Conservation (phyloP, 1,140 invertebrate genomes). For the Physella acuta region DNA sequence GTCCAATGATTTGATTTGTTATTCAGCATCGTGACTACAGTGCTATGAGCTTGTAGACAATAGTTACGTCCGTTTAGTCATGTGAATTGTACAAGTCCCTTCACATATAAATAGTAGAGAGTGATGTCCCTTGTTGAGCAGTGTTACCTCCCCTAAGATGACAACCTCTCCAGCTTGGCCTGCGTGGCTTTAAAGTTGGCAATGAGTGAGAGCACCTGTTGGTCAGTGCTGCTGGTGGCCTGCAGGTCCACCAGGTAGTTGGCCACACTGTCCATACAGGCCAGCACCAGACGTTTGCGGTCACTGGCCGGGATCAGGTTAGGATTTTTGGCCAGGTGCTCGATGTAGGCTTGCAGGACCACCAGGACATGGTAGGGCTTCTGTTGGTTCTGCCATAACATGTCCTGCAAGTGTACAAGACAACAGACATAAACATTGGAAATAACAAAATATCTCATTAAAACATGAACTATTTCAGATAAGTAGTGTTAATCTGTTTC, state of each 20-base stretch:
- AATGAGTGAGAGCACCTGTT: constrained; percentile 39
- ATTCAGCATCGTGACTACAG: no score
- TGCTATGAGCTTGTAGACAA: no score
- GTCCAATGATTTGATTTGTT: no score
- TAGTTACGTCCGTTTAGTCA: no score
- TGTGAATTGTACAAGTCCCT: no score
- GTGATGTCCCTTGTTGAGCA: no score
- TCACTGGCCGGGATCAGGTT: constrained; percentile 15
- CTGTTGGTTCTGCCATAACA: constrained; percentile 45
- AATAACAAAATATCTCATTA: no score
- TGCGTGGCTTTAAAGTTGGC: constrained; percentile 49
- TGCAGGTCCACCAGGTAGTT: constrained; percentile 59
- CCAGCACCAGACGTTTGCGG: constrained; percentile 51
- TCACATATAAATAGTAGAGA: no score
- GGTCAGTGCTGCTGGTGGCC: constrained; percentile 48
- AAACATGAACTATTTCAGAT: no score
- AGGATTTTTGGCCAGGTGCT: constrained; percentile 41
- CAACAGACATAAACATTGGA: no score
- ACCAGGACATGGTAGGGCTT: constrained; percentile 54
- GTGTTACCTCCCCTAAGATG: no score
- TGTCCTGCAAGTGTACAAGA: constrained; percentile 55
- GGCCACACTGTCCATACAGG: constrained; percentile 54
- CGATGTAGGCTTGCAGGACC: constrained; percentile 49
- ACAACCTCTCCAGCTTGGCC: constrained; percentile 50
- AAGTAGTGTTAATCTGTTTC: no score